Evolutionary conservation across 2,797 vertebrate species (phyloP).

Genomic region (Galago senegalensis): DNA sequence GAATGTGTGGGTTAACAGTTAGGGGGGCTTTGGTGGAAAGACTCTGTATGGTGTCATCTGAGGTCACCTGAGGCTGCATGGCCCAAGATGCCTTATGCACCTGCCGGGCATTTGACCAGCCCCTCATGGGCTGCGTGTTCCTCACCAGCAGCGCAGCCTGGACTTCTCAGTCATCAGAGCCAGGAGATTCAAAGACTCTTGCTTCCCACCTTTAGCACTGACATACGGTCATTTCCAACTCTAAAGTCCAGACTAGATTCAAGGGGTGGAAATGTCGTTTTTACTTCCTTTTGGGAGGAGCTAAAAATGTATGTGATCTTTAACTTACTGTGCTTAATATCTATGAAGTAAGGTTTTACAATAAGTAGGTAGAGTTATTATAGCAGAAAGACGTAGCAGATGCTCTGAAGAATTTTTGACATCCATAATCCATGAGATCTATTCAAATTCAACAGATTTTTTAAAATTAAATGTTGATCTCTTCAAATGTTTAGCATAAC

Average conservation of each 20-base stretch:
- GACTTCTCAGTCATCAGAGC: no score
- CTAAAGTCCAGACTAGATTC: background rate
- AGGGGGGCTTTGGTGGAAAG: background rate
- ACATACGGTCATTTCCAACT: fast-evolving
- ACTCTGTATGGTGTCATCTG: background rate
- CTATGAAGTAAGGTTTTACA: background rate
- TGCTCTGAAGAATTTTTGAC: background rate
- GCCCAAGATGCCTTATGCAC: fast-evolving
- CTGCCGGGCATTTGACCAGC: no score
- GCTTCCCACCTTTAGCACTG: fast-evolving
- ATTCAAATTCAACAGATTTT: constrained; percentile 75
- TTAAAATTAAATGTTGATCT: constrained; percentile 82
- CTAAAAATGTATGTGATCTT: background rate
- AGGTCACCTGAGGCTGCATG: no score
- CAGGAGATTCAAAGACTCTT: background rate
- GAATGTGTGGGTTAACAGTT: background rate
- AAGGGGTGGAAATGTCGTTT: fast-evolving
- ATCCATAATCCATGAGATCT: constrained; percentile 62
- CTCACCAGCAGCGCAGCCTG: background rate
- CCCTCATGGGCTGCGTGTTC: fast-evolving
- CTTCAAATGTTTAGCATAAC: constrained; percentile 82
- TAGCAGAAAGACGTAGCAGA: background rate
- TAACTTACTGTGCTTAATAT: background rate
- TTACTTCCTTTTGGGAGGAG: fast-evolving
- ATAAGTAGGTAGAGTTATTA: background rate